phyloP scores from a whole-genome alignment of 37 sponge, comb jelly and placozoan species.

The Halisarca cf. caerulea region DNA sequence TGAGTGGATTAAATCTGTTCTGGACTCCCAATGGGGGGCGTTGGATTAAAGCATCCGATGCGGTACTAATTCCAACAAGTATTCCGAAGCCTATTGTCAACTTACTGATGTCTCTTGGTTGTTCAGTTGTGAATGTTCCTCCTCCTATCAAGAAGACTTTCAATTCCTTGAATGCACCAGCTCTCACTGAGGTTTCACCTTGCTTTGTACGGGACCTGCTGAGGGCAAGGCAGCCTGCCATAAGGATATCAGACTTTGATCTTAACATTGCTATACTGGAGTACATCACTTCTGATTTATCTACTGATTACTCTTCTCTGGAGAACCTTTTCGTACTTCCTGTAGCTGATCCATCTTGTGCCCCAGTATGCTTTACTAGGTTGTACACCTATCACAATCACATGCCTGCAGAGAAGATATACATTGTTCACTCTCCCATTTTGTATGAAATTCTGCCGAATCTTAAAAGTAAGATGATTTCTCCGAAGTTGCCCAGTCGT shows the following conservation, averaged over 20 bases:
- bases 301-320: not conserved
- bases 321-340: conserved; percentile 37
- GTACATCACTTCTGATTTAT: conserved; percentile 29
- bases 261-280: conserved; percentile 3
- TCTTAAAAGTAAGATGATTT: not conserved
- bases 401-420: not conserved
- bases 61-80: conserved; percentile 28
- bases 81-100: conserved; percentile 14
- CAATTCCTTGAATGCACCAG: not conserved
- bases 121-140: conserved; percentile 43
- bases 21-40: conserved; percentile 57
- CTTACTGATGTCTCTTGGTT: not conserved
- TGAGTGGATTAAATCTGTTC: not conserved
- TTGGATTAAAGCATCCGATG: conserved; percentile 40
- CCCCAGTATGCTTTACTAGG: not conserved
- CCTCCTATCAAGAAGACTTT: not conserved
- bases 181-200: not conserved
- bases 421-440: not conserved
- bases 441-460: not conserved
- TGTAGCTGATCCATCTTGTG: not conserved
- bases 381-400: no score
- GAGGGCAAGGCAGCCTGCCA: not conserved
- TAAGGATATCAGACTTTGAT: not conserved
- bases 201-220: conserved; percentile 19
- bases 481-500: not conserved